Percentiles rank a stretch among this genome's conserved stretches.
These are phyloP conservation scores for Nomada hirtipes DNA, from an alignment of 2,888 invertebrate species.

Conservation along the genomic window DNA sequence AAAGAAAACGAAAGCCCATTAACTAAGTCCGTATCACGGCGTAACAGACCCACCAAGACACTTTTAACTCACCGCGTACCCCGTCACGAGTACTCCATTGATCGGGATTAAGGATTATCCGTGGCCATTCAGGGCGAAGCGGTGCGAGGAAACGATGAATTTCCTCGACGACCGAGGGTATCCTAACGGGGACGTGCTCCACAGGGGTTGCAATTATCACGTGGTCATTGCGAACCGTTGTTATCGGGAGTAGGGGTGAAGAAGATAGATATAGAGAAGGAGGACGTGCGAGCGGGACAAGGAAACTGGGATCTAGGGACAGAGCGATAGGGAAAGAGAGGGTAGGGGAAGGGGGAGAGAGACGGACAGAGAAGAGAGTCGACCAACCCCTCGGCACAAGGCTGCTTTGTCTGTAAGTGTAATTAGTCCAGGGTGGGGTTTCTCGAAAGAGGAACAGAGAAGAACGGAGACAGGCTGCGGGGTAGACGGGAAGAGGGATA, in stretches of 20 bases:
- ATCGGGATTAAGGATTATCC: slow-evolving; percentile 67
- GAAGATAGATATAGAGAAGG: slow-evolving; percentile 26
- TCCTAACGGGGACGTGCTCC: slow-evolving; percentile 75
- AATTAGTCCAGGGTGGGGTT: slow-evolving; percentile 83
- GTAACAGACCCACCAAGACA: slow-evolving; percentile 58
- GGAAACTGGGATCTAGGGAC: slow-evolving; percentile 12
- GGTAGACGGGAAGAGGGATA: slow-evolving; percentile 35
- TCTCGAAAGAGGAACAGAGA: slow-evolving; percentile 66
- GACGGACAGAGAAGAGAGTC: slow-evolving; percentile 45
- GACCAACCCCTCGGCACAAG: slow-evolving; percentile 79
- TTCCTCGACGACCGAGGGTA: slow-evolving; percentile 76
- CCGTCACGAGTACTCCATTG: slow-evolving; percentile 63
- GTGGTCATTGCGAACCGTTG: slow-evolving; percentile 82
- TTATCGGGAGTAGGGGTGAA: slow-evolving; percentile 76
- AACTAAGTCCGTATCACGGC: slow-evolving; percentile 57
- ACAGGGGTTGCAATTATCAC: slow-evolving; percentile 81
- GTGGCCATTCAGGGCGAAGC: slow-evolving; percentile 53
- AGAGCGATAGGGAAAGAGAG: slow-evolving; percentile 31
- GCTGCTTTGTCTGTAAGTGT: slow-evolving; percentile 84
- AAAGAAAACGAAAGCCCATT: slow-evolving; percentile 28
- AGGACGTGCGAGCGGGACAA: slow-evolving; percentile 27
- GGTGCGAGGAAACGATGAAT: slow-evolving; percentile 78
- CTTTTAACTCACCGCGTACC: slow-evolving; percentile 61
- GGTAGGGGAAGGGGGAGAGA: neutral
- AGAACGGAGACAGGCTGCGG: slow-evolving; percentile 32